Conservation (phyloP, 2,888 invertebrate genomes). For the Dioctria linearis region DNA sequence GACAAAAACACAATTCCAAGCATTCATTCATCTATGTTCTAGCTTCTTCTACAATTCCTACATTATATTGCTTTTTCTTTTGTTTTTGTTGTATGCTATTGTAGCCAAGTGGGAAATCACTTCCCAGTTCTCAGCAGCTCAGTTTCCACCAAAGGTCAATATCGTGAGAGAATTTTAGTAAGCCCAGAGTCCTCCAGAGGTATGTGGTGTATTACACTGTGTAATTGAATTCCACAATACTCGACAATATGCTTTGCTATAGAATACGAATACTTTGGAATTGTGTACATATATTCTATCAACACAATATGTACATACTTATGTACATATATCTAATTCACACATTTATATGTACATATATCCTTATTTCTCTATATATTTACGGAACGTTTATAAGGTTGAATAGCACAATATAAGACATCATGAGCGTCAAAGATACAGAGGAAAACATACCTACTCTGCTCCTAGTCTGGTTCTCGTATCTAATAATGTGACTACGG, state of each 20-base stretch:
- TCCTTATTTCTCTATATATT: background rate
- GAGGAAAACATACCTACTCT: background rate
- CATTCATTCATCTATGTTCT: constrained; percentile 41
- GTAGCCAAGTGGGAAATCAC: constrained; percentile 26
- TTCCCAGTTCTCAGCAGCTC: background rate
- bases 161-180: constrained; percentile 41
- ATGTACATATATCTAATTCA: background rate
- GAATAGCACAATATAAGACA: background rate
- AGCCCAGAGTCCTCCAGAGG: constrained; percentile 18
- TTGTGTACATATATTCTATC: background rate
- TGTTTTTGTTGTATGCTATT: background rate
- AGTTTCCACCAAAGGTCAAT: constrained; percentile 29
- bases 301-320: background rate
- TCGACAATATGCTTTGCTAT: constrained; percentile 20
- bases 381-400: background rate
- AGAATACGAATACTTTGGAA: background rate
- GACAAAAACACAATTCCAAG: constrained; percentile 24
- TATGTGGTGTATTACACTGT: constrained; percentile 40
- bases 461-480: background rate
- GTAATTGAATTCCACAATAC: constrained; percentile 41
- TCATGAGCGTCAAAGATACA: background rate
- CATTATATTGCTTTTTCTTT: background rate
- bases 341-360: background rate
- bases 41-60: constrained; percentile 2
- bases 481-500: constrained; percentile 35